These are phyloP conservation scores for Caranx melampygus DNA, from an alignment of 2,113 vertebrate genomes.

Conservation along the genomic window DNA sequence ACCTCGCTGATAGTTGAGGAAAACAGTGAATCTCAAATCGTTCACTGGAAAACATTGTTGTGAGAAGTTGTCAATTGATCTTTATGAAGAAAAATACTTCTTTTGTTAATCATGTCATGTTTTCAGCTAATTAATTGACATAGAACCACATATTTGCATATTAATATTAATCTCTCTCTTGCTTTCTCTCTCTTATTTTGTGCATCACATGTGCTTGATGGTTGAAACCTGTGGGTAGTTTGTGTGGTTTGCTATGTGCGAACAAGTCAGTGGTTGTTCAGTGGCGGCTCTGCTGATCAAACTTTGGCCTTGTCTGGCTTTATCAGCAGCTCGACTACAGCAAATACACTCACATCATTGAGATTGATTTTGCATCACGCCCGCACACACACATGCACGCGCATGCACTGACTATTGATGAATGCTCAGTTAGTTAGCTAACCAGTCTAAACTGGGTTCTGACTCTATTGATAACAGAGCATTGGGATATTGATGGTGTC, in stretches of 20 bases:
- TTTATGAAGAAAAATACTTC: too few relatives aligned
- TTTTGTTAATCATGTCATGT: too few relatives aligned
- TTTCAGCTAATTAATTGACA: too few relatives aligned
- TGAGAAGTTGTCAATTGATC: background rate
- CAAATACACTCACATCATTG: slow-evolving; percentile 1
- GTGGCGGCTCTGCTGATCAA: slow-evolving; percentile 7
- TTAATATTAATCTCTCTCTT: too few relatives aligned
- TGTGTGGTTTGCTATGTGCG: background rate
- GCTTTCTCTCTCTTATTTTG: background rate
- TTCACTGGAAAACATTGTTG: background rate
- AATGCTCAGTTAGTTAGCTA: slow-evolving; percentile 47
- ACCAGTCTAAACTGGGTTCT: background rate
- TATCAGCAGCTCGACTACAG: slow-evolving; percentile 27
- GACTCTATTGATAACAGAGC: slow-evolving; percentile 37
- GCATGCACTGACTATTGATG: slow-evolving; percentile 32
- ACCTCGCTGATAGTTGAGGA: background rate
- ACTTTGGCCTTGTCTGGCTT: slow-evolving; percentile 38
- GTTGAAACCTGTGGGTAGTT: background rate
- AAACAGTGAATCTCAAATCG: background rate
- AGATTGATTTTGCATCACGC: slow-evolving; percentile 21
- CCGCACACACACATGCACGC: slow-evolving; percentile 5
- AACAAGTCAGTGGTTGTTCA: slow-evolving; percentile 45
- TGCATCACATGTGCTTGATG: too few relatives aligned
- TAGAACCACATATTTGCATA: too few relatives aligned
- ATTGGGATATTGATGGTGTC: slow-evolving; percentile 49